phyloP scores from a whole-genome alignment of 2,888 invertebrate species.

The Smittia sp. region DNA sequence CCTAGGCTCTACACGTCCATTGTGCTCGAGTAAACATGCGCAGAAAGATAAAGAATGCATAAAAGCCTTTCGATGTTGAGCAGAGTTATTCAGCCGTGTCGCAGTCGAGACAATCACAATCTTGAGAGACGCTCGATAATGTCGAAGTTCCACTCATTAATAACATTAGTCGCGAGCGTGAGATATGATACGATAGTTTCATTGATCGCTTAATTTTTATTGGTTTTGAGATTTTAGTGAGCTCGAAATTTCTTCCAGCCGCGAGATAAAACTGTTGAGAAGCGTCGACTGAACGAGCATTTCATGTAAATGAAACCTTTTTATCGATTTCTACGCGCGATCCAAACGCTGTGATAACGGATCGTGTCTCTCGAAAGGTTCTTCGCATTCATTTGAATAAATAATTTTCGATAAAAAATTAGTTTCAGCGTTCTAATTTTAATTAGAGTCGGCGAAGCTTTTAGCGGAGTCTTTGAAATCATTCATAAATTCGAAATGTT shows the following conservation, averaged over 20 bases:
- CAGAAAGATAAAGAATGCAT: not conserved
- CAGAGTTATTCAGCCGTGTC: not conserved
- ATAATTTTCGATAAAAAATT: not conserved
- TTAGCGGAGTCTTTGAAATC: not conserved
- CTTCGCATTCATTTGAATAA: not conserved
- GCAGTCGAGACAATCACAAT: not conserved
- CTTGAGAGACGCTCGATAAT: not conserved
- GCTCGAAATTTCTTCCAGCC: not conserved
- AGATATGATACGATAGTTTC: not conserved
- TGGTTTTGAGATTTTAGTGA: not conserved
- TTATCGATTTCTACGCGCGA: slow-evolving; percentile 4
- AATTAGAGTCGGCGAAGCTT: too few species aligned
- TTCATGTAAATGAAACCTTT: not conserved
- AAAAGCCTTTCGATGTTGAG: not conserved
- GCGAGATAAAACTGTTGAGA: not conserved
- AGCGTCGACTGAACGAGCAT: not conserved
- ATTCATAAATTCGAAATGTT: not conserved
- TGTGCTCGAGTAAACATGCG: not conserved
- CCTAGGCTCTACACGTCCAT: not conserved
- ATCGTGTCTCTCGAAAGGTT: not conserved
- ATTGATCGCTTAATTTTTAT: not conserved
- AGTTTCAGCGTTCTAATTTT: not conserved
- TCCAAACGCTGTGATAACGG: not conserved
- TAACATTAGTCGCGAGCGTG: too few species aligned
- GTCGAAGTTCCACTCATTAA: too few species aligned